Base-by-base conservation (phyloP, 1,140 invertebrate genomes). In the Papilio aristodemus region DNA sequence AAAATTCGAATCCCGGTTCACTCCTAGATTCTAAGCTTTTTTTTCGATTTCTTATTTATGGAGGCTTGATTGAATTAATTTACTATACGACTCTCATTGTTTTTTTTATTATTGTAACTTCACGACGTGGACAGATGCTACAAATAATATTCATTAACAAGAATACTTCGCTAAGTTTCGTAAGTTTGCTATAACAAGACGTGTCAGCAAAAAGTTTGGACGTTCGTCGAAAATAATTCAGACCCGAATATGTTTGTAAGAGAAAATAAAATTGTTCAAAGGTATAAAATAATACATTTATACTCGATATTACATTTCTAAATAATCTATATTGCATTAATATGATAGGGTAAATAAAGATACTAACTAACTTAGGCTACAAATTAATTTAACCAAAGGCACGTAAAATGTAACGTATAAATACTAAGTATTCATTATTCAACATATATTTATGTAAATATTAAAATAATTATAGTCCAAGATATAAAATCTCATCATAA, bases 141-240 rank as follows among this genome's bases (percentile, higher is more conserved):
- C 9, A 41, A 64, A 64, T 64, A 64, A 63, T 63, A 63, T 64
- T 64, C 39, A 64, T 64, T 64, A 64, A 64, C 39, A 64, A 64
- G 62, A 41, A 64, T 43, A 64, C 62, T 64, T 64, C n/a, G 62
- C 37, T 4, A 25, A 41, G 62, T 59, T 37, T 19, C 8, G 36
- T 38, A 62, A 36, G 59, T 62, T 14, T 62, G 32, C 37, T 62
- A 36, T 62, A 62, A 62, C 59, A 38, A 62, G 59, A 37, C 59
- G 59, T 59, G 57, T 37, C 32, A 59, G 32, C 22, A 50, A 50
- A 50, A 50, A 50, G 46, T 50, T 50, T n/a, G 36, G 36, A 10
- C 36, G 36, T 19, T 50, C 19, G 8, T 6, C 27, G 2, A 32
- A 19, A 50, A 17, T 22, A 50, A 50, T 22, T 50, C 11, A 50